phyloP scores from a whole-genome alignment of 2,888 invertebrate species.

The Hirtodrosophila histrioides region DNA sequence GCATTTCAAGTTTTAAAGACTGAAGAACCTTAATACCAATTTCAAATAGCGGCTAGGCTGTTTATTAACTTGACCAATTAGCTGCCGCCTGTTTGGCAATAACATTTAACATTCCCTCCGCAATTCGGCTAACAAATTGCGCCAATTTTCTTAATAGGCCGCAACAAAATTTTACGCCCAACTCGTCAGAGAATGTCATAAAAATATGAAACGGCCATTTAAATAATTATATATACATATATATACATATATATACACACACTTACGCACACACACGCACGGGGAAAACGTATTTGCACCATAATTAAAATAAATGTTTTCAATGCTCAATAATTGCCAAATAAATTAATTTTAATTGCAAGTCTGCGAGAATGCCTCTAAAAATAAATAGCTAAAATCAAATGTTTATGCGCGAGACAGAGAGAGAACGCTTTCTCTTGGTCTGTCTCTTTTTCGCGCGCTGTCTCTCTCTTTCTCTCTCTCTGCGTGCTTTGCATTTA shows the following conservation, averaged over 20 bases:
- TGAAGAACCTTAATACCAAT: no score
- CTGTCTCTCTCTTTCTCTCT: background rate
- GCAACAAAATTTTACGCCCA: constrained; percentile 33
- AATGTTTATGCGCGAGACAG: constrained; percentile 1
- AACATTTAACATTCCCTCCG: no score
- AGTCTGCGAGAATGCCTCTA: constrained; percentile 43
- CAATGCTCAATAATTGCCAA: constrained; percentile 76
- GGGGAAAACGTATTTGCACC: constrained; percentile 35
- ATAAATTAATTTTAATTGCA: constrained; percentile 78
- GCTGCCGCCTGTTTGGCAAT: no score
- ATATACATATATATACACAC: background rate
- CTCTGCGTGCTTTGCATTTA: constrained; percentile 27
- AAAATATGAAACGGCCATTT: constrained; percentile 63
- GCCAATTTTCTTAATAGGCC: constrained; percentile 50
- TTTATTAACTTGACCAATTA: background rate
- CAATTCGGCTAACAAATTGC: constrained; percentile 27
- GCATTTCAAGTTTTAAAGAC: background rate
- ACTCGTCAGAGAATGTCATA: constrained; percentile 42
- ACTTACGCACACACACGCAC: background rate
- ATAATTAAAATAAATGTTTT: constrained; percentile 77
- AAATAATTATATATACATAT: constrained; percentile 36
- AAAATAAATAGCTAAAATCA: constrained; percentile 53
- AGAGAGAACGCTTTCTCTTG: background rate
- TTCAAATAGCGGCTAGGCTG: no score
- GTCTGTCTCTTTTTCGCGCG: background rate